A percentile compares a stretch with the other conserved stretches of the same genome.
phyloP scores from a whole-genome alignment of 2,797 vertebrate species.

The Setipinna tenuifilis region DNA sequence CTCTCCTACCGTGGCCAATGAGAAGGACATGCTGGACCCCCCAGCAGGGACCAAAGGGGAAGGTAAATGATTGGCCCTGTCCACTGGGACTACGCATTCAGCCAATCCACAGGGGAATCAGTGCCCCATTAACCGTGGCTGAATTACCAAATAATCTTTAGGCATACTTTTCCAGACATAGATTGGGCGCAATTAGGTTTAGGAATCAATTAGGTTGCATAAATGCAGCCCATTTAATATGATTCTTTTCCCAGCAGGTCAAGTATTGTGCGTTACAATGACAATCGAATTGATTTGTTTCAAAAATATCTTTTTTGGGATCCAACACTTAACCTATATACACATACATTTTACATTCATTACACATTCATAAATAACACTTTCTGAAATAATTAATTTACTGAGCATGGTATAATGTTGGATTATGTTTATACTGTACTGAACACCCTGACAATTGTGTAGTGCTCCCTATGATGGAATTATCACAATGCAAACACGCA shows the following conservation, averaged over 20 bases:
- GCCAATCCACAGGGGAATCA: slow-evolving; percentile 5
- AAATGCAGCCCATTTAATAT: neutral
- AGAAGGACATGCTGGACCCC: neutral
- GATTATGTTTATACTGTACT: neutral
- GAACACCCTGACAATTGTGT: neutral
- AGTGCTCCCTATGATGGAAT: neutral
- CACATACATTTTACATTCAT: neutral
- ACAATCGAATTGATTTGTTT: neutral
- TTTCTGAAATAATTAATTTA: too few relatives aligned
- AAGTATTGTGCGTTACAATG: neutral
- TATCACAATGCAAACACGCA: neutral
- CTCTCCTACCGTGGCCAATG: neutral
- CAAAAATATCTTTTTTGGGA: neutral
- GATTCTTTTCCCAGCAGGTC: neutral
- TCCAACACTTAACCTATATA: neutral
- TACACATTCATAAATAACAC: too few relatives aligned
- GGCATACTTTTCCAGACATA: slow-evolving; percentile 3
- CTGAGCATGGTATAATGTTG: too few relatives aligned
- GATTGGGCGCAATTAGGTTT: neutral
- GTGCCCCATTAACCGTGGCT: slow-evolving; percentile 12
- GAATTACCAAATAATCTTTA: slow-evolving; percentile 24
- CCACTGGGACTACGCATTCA: neutral
- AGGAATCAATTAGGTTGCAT: slow-evolving; percentile 10
- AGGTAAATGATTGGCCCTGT: slow-evolving; percentile 15
- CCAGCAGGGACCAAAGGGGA: neutral